Percentiles rank a stretch among this genome's conserved stretches.
Conservation (phyloP, 2,113 vertebrate genomes). For the Pomatostomus ruficeps region DNA sequence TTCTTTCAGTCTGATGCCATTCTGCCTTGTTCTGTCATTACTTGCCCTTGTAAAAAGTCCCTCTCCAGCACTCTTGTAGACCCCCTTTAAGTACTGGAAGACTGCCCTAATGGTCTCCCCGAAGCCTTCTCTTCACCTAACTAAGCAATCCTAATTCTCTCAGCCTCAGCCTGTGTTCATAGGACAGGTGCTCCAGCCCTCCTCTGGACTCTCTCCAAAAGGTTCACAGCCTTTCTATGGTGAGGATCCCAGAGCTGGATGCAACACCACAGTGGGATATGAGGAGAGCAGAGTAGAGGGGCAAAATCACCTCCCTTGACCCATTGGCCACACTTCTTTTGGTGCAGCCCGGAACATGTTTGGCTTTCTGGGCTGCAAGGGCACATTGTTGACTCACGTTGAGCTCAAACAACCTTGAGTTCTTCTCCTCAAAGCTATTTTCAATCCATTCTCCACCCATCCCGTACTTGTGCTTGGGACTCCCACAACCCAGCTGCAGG, state of each 20-base stretch:
- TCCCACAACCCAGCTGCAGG: fast-evolving
- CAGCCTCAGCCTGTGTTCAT: not conserved
- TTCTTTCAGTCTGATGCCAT: not conserved
- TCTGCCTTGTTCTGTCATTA: not conserved
- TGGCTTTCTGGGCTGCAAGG: not conserved
- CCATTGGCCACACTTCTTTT: not conserved
- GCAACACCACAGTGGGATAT: not conserved
- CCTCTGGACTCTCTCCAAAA: not conserved
- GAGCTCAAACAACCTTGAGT: not conserved
- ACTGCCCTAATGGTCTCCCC: not conserved
- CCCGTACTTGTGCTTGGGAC: not conserved
- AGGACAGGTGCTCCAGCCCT: not conserved
- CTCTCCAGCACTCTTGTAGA: not conserved
- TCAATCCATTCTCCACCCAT: not conserved
- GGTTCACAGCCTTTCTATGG: not conserved
- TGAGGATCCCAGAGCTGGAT: not conserved
- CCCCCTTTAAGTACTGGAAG: not conserved
- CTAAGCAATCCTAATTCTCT: not conserved
- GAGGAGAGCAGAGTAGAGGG: not conserved
- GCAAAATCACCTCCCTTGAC: not conserved
- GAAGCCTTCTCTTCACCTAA: not conserved
- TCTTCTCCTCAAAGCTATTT: not conserved
- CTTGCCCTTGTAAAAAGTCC: fast-evolving
- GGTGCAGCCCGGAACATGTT: not conserved
- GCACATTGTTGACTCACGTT: not conserved